Conservation (phyloP, 2,113 vertebrate species). For the Pogona vitticeps region DNA sequence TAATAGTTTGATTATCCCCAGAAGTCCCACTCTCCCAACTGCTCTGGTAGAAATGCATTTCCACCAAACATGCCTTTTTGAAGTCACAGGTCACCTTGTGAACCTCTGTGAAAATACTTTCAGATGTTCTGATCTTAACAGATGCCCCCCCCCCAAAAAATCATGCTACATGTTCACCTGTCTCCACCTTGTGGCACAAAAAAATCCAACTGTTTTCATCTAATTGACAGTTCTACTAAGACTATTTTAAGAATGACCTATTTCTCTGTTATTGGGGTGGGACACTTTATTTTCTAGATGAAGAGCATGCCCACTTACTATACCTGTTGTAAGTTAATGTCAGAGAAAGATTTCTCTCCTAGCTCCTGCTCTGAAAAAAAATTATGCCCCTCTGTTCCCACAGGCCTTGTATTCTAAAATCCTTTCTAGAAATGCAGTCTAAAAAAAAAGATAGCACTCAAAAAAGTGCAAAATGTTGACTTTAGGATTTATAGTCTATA, state of each 20-base stretch:
- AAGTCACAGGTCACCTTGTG: background rate
- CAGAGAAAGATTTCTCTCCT: background rate
- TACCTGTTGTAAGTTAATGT: no score
- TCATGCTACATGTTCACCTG: background rate
- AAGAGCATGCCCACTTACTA: no score
- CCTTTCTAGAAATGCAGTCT: background rate
- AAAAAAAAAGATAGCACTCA: constrained; percentile 1
- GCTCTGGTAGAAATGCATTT: background rate
- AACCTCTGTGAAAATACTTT: background rate
- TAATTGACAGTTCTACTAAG: background rate
- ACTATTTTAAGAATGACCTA: background rate
- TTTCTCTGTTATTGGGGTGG: background rate
- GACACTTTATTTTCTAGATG: no score
- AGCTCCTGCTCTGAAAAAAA: background rate
- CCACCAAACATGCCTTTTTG: no score
- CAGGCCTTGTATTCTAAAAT: background rate
- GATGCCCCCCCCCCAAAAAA: background rate
- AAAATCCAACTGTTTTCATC: background rate
- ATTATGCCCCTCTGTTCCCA: background rate
- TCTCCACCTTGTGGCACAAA: background rate
- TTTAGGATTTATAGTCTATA: background rate
- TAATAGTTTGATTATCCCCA: no score
- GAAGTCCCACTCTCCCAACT: no score
- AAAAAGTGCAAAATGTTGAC: constrained; percentile 29
- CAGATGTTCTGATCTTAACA: background rate